These are phyloP conservation scores for Watsonalla binaria DNA, from an alignment of 2,888 invertebrate species.

Conservation along the genomic window DNA sequence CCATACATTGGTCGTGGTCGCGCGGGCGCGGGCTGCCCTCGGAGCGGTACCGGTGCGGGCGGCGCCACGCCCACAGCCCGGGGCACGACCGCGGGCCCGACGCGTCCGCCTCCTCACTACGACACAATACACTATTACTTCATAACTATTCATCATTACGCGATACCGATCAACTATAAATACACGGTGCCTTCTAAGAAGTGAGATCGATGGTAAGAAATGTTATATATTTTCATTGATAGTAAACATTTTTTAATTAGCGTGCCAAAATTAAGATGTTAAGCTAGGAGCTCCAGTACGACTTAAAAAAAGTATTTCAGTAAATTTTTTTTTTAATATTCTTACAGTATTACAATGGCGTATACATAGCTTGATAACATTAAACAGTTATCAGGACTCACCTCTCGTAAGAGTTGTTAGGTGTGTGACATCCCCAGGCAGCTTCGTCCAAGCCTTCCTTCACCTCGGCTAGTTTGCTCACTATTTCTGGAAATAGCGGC, in stretches of 20 bases:
- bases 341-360: too few relatives aligned
- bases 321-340: too few relatives aligned
- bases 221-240: too few relatives aligned
- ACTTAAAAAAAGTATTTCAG: too few relatives aligned
- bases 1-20: constrained; percentile 41
- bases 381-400: constrained; percentile 11
- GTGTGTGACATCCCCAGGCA: constrained; percentile 52
- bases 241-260: too few relatives aligned
- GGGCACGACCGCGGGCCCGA: constrained; percentile 69
- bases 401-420: constrained; percentile 60
- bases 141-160: too few relatives aligned
- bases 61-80: constrained; percentile 61
- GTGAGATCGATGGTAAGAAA: too few relatives aligned
- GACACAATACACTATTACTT: constrained; percentile 1
- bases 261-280: too few relatives aligned
- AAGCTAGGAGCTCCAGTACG: too few relatives aligned
- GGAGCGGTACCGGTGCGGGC: constrained; percentile 50
- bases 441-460: constrained; percentile 75
- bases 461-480: constrained; percentile 81
- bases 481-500: constrained; percentile 91
- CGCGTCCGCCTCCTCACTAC: constrained; percentile 58
- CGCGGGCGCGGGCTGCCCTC: constrained; percentile 45
- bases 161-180: too few relatives aligned
- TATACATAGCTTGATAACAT: background rate
- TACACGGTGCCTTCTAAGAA: too few relatives aligned